A percentile compares a stretch with the other conserved stretches of the same genome.
Conservation (phyloP, 2,113 vertebrate species). For the Hemiscyllium ocellatum region DNA sequence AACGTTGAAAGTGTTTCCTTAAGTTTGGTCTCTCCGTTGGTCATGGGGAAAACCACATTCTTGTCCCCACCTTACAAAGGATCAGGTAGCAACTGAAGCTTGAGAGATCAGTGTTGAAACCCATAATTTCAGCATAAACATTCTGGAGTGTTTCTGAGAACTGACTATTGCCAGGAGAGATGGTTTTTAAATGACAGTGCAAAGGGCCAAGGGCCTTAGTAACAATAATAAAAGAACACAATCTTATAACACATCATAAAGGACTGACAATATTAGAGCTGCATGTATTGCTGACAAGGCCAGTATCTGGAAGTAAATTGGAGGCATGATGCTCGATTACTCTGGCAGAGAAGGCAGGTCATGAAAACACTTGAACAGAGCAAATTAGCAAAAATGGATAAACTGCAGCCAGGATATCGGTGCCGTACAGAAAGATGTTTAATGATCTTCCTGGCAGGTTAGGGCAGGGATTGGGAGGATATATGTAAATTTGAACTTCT, state of each 20-base stretch:
- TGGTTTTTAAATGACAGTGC: neutral
- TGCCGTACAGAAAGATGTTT: neutral
- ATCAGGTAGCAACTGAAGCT: neutral
- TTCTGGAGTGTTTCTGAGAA: neutral
- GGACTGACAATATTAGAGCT: neutral
- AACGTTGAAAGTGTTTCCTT: too few relatives aligned
- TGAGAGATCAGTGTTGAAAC: neutral
- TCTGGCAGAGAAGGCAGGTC: neutral
- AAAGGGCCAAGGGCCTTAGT: neutral
- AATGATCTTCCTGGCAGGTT: neutral
- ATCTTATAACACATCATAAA: neutral
- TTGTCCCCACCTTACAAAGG: too few relatives aligned
- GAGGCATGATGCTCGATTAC: neutral
- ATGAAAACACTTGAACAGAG: neutral
- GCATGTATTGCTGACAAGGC: neutral
- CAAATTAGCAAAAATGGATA: neutral
- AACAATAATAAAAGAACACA: neutral
- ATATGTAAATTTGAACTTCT: neutral
- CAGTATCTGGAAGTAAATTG: neutral
- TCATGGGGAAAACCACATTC: too few relatives aligned
- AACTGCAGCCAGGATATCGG: neutral
- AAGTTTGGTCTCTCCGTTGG: too few relatives aligned
- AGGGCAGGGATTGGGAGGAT: too few relatives aligned
- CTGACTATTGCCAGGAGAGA: neutral
- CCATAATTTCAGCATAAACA: neutral